phyloP scores from a whole-genome alignment of 92 coral and sea anemone genomes.

The Phenganax stokvisi region DNA sequence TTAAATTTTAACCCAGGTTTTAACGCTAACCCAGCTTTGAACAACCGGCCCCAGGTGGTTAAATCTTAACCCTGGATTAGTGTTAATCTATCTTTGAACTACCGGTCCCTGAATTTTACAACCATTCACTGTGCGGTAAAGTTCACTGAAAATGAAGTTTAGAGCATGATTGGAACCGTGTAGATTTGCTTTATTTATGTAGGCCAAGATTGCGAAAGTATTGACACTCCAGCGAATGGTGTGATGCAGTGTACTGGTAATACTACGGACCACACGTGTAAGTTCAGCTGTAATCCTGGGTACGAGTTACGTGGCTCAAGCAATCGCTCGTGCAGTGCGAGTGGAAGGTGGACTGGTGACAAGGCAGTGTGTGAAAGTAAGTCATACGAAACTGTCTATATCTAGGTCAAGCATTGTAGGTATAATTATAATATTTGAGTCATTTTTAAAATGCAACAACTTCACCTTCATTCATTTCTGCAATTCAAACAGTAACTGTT shows the following conservation, averaged over 20 bases:
- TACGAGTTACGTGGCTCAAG: constrained; percentile 65
- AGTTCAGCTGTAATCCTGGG: constrained; percentile 55
- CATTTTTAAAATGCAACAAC: not conserved
- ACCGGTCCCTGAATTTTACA: too few species aligned
- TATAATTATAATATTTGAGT: not conserved
- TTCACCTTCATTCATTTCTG: not conserved
- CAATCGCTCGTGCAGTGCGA: constrained; percentile 50
- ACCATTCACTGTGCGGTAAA: too few species aligned
- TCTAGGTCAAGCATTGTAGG: too few species aligned
- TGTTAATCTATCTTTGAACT: too few species aligned
- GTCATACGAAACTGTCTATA: not conserved
- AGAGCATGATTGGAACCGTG: too few species aligned
- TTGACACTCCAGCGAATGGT: constrained; percentile 47
- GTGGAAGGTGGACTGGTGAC: constrained; percentile 56
- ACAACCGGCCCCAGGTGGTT: too few species aligned
- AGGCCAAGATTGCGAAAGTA: constrained; percentile 52
- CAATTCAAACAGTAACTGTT: not conserved
- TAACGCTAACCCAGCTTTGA: too few species aligned
- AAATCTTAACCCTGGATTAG: too few species aligned
- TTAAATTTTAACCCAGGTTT: too few species aligned
- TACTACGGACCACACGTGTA: constrained; percentile 53
- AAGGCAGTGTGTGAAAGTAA: constrained; percentile 50
- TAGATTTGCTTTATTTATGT: not conserved
- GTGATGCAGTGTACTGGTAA: constrained; percentile 57
- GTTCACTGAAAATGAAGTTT: too few species aligned